Evolutionary conservation across 2,888 invertebrate genomes (phyloP), one percentile per base, ranked within the genome.

Genomic region (Galeopsomyia nigrocyanea): DNA sequence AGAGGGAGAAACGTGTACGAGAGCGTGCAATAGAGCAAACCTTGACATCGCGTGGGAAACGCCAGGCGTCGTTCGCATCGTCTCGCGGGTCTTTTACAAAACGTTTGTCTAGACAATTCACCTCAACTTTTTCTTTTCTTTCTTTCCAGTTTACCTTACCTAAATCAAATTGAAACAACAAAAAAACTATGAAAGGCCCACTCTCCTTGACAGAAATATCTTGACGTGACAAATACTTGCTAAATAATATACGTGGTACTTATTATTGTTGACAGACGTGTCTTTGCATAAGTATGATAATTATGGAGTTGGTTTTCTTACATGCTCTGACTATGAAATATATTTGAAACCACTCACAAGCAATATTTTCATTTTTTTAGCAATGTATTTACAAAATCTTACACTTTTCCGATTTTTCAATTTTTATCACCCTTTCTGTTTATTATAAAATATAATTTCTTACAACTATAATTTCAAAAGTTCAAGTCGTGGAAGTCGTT

Each of bases 391-490:
- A 74, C 56, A 71, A 71, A 69, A 16, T 49, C 21, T 63, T 73
- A 60, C 63, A 65, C 50, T 47, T 17, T 22, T 57, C 26, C 68
- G 70, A 55, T 66, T 67, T 55, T 61, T 14, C 19, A 62, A 31
- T 14, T 68, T 66, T 65, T 57, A 31, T 19, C 21, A 16, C 47
- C 31, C 26, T 53, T 62, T 68, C 19, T 58, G 5, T 62, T 74
- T 67, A 67, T 70, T 75, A 73, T 72, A 75, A 73, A 75, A 75
- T 70, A 75, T 64, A 73, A 68, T 67, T 69, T 75, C 75, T 75
- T 72, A 75, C 66, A 67, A 13, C 71, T 75, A 72, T 50, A 47
- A 56, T 64, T 71, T 56, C 63, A 63, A 62, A 46, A 70, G 19
- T 46, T 67, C 49, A 17, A 56, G 61, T 74, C 62, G 47, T 60